Conservation (phyloP, 2,888 invertebrate species). For the Electrophaes corylata region DNA sequence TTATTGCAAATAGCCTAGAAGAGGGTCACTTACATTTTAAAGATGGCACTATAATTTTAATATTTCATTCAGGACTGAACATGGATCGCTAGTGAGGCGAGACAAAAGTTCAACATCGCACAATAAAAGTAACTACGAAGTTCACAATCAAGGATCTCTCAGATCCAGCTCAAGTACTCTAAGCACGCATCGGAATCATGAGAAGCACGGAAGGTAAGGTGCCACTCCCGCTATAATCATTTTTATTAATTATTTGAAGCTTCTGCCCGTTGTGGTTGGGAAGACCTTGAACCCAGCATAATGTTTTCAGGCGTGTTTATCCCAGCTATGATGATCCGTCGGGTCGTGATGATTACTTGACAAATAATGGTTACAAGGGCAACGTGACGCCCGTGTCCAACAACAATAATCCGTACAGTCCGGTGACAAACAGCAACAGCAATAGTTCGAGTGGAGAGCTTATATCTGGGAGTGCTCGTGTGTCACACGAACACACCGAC, state of each 20-base stretch:
- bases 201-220: conserved; percentile 74
- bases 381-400: conserved; percentile 67
- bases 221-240: not conserved
- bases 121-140: conserved; percentile 66
- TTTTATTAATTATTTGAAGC: conserved; percentile 1
- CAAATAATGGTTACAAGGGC: conserved; percentile 76
- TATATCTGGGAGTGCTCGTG: conserved; percentile 80
- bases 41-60: not conserved
- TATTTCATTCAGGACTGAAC: conserved; percentile 58
- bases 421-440: conserved; percentile 80
- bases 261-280: conserved; percentile 31
- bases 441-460: conserved; percentile 82
- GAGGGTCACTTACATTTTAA: not conserved
- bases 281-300: conserved; percentile 43
- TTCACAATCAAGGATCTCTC: conserved; percentile 81
- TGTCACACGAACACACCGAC: conserved; percentile 90
- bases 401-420: conserved; percentile 79
- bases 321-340: conserved; percentile 73
- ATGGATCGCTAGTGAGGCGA: conserved; percentile 73
- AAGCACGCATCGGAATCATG: conserved; percentile 81
- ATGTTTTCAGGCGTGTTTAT: conserved; percentile 70
- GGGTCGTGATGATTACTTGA: conserved; percentile 69
- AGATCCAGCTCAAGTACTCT: conserved; percentile 85
- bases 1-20: not conserved
- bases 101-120: conserved; percentile 71